Base-by-base conservation (phyloP, 1,140 invertebrate species). In the Panagrolaimus sp. region DNA sequence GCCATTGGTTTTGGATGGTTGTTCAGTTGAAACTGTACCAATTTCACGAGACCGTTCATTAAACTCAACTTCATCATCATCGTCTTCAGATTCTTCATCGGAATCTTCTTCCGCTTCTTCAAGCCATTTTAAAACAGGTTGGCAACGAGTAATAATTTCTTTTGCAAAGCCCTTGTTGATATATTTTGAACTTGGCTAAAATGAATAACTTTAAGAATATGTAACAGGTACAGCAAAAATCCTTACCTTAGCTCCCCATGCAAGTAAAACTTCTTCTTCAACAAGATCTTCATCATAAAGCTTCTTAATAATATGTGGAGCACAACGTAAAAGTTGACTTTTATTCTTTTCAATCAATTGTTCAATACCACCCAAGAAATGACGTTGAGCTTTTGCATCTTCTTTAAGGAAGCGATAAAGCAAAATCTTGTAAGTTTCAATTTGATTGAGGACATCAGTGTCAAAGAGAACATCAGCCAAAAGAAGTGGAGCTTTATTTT, bases 231-330 rank as follows among this genome's bases (percentile, higher is more conserved):
- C 24, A 64, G 43, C 7, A 70, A 69, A 12, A 14, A 73, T 14
- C 67, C 70, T 90, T 69, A 89, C 91, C 87, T 97, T 98, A 71
- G 89, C 90, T 2, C 89, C 89, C 94, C 94, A 97, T 52, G 95
- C 93, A n/a, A 96, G 85, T 69, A 97, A 87, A 24, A 90, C 90
- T 78, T 92, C 91, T 83, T 98, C 96, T 72, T 94, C 93, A 71
- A 98, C 85, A 76, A 98, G 92, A 85, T 98, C 96, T 73, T 85
- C 79, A 85, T 98, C 95, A 84, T 98, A 99, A 78, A 98, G 89
- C 55, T 90, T 84, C 87, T 95, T 95, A 65, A 98, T 88, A 74
- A 97, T 90, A 78, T 89, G 90, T 68, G 94, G 88, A 72, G 94
- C 91, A 84, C 94, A 94, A 1, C 89, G 86, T 86, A 98, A 87